Evolutionary conservation across 2,888 invertebrate species (phyloP).

Genomic region (Clunio marinus): DNA sequence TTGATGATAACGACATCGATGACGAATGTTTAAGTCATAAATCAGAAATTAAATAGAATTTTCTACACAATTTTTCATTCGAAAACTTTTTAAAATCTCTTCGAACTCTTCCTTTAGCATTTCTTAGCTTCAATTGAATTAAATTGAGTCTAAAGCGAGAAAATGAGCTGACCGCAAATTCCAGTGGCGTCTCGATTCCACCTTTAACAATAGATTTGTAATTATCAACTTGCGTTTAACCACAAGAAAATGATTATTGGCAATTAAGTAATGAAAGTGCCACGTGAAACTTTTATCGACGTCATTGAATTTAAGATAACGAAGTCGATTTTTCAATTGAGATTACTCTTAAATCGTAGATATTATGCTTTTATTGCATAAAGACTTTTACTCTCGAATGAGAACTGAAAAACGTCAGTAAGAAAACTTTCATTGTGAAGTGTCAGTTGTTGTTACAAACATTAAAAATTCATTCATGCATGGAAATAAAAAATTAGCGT

Average conservation of each 20-base stretch:
- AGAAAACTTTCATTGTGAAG: no score
- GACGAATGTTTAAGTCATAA: no score
- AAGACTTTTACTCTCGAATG: constrained; percentile 7
- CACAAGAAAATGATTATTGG: no score
- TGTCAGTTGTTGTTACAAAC: no score
- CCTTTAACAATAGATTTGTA: no score
- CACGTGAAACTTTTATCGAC: no score
- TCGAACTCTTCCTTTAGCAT: background rate
- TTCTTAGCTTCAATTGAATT: constrained; percentile 16
- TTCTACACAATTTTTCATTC: background rate
- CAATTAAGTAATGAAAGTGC: no score
- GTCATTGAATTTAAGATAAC: background rate
- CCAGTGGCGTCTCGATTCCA: background rate
- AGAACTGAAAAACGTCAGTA: background rate
- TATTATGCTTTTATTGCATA: constrained; percentile 6
- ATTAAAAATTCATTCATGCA: no score
- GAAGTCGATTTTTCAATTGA: constrained; percentile 36
- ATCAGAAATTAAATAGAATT: background rate
- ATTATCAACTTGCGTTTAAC: no score
- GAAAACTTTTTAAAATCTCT: background rate
- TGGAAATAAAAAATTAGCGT: no score
- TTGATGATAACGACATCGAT: no score
- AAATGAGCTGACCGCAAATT: constrained; percentile 10
- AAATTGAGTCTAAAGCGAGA: background rate
- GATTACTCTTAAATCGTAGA: background rate